These are phyloP conservation scores for Amblyraja radiata DNA, from an alignment of 2,797 vertebrate species.

Conservation along the genomic window DNA sequence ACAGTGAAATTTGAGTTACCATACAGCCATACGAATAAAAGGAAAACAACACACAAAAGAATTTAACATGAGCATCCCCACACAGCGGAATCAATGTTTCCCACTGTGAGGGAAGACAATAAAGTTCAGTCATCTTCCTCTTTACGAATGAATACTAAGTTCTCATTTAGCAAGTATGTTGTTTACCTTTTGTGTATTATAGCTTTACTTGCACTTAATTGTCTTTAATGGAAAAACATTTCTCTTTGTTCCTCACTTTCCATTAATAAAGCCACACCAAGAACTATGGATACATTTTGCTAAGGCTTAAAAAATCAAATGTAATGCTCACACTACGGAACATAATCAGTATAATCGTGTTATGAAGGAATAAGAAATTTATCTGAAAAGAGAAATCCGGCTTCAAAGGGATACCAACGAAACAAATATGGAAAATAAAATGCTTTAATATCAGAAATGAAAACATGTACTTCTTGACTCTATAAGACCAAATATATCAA, in stretches of 20 bases:
- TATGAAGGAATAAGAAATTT: not conserved
- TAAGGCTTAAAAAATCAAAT: not conserved
- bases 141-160: not conserved
- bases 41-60: no score
- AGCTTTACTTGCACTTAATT: not conserved
- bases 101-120: no score
- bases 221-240: not conserved
- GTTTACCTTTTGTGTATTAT: not conserved
- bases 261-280: not conserved
- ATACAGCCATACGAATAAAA: no score
- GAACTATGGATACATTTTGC: not conserved
- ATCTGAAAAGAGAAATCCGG: not conserved
- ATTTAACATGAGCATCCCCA: no score
- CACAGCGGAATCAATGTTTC: no score
- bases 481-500: no score
- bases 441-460: no score
- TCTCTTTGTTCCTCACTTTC: not conserved
- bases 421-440: not conserved
- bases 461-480: no score
- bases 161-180: not conserved
- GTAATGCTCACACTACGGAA: not conserved
- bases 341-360: no score
- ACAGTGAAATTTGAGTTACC: no score
- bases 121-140: no score
- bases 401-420: not conserved